Evolutionary conservation across 2,888 invertebrate species (phyloP).

Genomic region (Trichopria drosophilae): DNA sequence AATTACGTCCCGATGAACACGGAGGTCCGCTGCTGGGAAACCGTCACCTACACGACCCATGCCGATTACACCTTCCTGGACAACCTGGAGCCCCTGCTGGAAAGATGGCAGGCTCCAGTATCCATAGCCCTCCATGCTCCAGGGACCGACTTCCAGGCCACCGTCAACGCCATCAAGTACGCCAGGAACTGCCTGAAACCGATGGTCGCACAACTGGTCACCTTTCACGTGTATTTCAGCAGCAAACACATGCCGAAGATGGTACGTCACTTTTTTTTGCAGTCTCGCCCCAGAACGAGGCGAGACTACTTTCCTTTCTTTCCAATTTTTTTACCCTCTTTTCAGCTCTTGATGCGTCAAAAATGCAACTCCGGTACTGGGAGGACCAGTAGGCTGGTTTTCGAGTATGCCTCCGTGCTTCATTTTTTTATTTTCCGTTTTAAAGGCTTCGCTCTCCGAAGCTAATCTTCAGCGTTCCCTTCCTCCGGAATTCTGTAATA

Average conservation of each 20-base stretch:
- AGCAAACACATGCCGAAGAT: conserved; percentile 80
- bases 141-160: conserved; percentile 77
- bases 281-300: too few species aligned
- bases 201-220: conserved; percentile 76
- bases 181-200: conserved; percentile 76
- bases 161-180: conserved; percentile 79
- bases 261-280: too few species aligned
- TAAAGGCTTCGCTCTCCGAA: too few species aligned
- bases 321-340: too few species aligned
- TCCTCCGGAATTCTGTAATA: too few species aligned
- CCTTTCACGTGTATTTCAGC: conserved; percentile 88
- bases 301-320: too few species aligned
- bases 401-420: too few species aligned
- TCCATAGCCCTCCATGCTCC: conserved; percentile 88
- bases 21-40: conserved; percentile 74
- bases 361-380: too few species aligned
- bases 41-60: conserved; percentile 89
- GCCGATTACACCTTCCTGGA: conserved; percentile 90
- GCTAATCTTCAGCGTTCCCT: too few species aligned
- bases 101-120: conserved; percentile 85
- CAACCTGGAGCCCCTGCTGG: conserved; percentile 81
- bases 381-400: too few species aligned
- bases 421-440: too few species aligned
- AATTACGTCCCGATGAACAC: conserved; percentile 78
- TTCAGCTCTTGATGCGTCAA: too few species aligned